A percentile compares a stretch with the other conserved stretches of the same genome.
These are phyloP conservation scores for Eurystomus glaucurus DNA, from an alignment of 2,797 vertebrate genomes.

Conservation along the genomic window DNA sequence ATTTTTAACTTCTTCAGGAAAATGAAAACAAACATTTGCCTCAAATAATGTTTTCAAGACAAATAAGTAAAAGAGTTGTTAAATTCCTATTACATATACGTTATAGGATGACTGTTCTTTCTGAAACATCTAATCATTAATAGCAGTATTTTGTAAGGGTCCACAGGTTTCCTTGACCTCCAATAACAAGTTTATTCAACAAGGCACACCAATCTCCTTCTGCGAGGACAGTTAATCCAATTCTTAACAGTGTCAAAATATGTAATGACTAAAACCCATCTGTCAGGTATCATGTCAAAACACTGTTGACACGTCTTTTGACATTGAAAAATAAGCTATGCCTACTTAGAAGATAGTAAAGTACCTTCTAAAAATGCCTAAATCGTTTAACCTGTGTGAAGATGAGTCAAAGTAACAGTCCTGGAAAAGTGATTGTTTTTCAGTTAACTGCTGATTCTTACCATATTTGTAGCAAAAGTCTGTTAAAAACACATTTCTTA, in stretches of 20 bases:
- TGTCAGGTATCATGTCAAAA: neutral
- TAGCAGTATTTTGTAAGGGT: neutral
- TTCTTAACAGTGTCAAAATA: neutral
- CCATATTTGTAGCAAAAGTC: slow-evolving; percentile 9
- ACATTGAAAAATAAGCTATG: slow-evolving; percentile 3
- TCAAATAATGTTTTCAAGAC: neutral
- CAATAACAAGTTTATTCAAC: neutral
- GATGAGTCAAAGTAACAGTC: slow-evolving; percentile 5
- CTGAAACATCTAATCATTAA: neutral
- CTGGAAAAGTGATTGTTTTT: neutral
- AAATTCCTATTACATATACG: neutral
- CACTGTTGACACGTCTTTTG: neutral
- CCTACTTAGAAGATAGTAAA: neutral
- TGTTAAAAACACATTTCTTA: slow-evolving; percentile 17
- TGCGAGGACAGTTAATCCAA: neutral
- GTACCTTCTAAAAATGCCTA: slow-evolving; percentile 2
- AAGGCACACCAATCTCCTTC: neutral
- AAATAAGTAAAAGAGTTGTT: neutral
- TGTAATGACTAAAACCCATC: neutral
- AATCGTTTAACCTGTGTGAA: neutral
- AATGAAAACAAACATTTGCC: neutral
- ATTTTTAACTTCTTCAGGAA: neutral
- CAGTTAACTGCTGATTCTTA: slow-evolving; percentile 14
- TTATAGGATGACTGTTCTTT: neutral
- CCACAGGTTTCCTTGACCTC: neutral